phyloP scores from a whole-genome alignment of 2,888 invertebrate genomes.

The Cantharis lateralis region DNA sequence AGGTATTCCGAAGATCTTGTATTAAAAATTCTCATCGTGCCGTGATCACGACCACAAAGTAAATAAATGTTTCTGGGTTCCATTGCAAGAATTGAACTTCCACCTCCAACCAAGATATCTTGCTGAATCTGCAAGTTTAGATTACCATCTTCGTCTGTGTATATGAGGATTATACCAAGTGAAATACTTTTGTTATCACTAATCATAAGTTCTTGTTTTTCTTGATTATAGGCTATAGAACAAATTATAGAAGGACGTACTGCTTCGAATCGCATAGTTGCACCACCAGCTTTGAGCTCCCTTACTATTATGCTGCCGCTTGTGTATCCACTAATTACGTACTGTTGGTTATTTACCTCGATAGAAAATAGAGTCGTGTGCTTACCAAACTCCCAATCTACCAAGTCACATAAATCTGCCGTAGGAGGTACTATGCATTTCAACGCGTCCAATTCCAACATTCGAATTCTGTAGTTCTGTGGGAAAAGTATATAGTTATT shows the following conservation, averaged over 20 bases:
- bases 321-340: not conserved
- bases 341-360: not conserved
- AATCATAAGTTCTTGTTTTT: not conserved
- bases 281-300: not conserved
- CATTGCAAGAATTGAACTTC: not conserved
- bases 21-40: not conserved
- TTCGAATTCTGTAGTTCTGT: not conserved
- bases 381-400: not conserved
- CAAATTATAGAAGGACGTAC: not conserved
- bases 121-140: not conserved
- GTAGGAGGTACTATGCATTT: not conserved
- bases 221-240: not conserved
- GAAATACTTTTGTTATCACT: not conserved
- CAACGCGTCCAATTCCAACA: not conserved
- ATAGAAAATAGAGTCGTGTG: not conserved
- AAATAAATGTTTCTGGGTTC: not conserved
- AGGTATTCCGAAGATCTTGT: not conserved
- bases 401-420: not conserved
- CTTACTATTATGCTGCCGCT: not conserved
- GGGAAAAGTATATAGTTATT: not conserved
- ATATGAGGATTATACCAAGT: not conserved
- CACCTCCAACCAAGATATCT: not conserved
- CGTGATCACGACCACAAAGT: not conserved
- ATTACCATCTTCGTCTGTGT: not conserved
- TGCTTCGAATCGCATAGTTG: rapidly evolving